Base-by-base conservation (phyloP, 2,888 invertebrate species). In the Brachypalpus laphriformis region DNA sequence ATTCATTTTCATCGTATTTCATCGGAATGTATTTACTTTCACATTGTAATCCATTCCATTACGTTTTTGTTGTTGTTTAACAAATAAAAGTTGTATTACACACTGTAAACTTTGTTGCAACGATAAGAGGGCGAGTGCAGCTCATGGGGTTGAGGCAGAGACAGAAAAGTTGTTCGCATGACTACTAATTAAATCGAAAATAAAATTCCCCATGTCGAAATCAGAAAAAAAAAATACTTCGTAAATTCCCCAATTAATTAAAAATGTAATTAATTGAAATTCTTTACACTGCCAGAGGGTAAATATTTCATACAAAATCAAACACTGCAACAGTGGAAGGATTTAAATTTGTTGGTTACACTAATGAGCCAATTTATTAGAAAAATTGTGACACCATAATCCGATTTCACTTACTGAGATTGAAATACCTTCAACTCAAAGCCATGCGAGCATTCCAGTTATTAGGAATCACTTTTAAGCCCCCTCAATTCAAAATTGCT, bases 101-200 rank as follows among this genome's bases (percentile, higher is more conserved):
- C 31, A 68, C 47, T 40, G 70, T 16, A 65, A 70, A 65, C 71
- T 71, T 34, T 42, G 70, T 70, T 70, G 75, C 70, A 57, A 14
- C 57, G 28, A 1, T 40, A 65, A 37, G n/a, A 37, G n/a, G 16
- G 20, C 22, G 47, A 18, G 9, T 7, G 20, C 57, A 37, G 54
- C 71, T 77, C 71, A 82, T 77, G 77, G 66, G 65, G 65, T 45
- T 20, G 66, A 54, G 31, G 42, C 56, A 56, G 31, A 20, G 47
- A 57, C 54, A 16, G 42, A 63, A 57, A 76, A 34, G 31, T 42
- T 57, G 63, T 49, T 65, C 37, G 18, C 25, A 61, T 42, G 72
- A 49, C 31, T 42, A 65, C 76, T 82, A 82, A 77, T 82, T 82
- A 82, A 82, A 71, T 59, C 65, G 70, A 31, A 63, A 76, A 59